A percentile compares a stretch with the other conserved stretches of the same genome.
These are phyloP conservation scores for Mimumesa dahlbomi DNA, from an alignment of 2,888 invertebrate genomes.

Conservation along the genomic window DNA sequence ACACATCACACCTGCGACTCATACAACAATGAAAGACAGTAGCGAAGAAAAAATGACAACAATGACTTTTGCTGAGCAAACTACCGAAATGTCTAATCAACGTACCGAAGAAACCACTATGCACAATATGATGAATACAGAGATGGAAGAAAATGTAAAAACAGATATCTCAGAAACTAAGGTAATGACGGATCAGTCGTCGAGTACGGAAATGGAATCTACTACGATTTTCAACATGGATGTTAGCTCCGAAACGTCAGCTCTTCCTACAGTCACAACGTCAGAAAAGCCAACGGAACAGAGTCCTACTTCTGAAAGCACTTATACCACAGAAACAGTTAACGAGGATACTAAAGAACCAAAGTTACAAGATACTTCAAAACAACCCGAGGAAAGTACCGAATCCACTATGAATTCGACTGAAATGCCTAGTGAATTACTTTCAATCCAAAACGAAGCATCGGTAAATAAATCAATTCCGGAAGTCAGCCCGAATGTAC, in stretches of 20 bases:
- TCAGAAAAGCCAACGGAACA: constrained; percentile 26
- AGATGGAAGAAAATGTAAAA: background rate
- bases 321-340: constrained; percentile 21
- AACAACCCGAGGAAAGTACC: background rate
- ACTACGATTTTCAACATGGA: background rate
- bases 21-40: background rate
- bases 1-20: background rate
- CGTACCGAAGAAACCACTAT: background rate
- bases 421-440: background rate
- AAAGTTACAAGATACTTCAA: constrained; percentile 3
- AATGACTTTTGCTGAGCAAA: constrained; percentile 3
- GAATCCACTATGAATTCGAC: constrained; percentile 1
- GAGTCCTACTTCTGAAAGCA: background rate
- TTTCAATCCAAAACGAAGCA: background rate
- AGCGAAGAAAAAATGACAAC: constrained; percentile 15
- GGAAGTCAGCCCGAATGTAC: background rate
- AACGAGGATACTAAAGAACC: constrained; percentile 3
- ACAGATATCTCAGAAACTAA: background rate
- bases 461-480: background rate
- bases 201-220: constrained; percentile 1
- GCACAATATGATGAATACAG: no score
- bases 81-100: constrained; percentile 15
- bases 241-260: constrained; percentile 1
- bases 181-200: constrained; percentile 3
- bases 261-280: background rate